Evolutionary conservation across 2,797 vertebrate species (phyloP).

Genomic region (Lepus townsendii): DNA sequence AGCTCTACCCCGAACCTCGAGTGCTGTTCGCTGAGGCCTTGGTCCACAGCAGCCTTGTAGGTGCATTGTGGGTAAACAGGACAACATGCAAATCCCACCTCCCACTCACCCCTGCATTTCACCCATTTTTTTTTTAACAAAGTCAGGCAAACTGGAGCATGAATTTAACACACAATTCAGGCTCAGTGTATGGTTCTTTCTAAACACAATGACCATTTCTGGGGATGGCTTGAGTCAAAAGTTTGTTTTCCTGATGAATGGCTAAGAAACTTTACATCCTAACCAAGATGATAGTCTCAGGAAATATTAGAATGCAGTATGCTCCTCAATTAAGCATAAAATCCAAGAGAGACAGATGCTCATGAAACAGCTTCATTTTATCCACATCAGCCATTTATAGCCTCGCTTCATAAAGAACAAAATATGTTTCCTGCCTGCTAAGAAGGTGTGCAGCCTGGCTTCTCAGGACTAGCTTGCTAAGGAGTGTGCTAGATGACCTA

Average conservation of each 20-base stretch:
- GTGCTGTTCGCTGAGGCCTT: not conserved
- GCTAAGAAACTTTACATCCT: not conserved
- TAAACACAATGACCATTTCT: not conserved
- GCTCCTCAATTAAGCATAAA: constrained; percentile 10
- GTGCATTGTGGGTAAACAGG: not conserved
- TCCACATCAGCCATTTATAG: not conserved
- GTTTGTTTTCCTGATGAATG: not conserved
- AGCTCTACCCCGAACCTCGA: not conserved
- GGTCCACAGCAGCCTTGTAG: not conserved
- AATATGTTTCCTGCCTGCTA: not conserved
- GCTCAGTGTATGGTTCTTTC: constrained; percentile 3
- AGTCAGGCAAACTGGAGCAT: not conserved
- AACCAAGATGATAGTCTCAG: not conserved
- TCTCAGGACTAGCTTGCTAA: not conserved
- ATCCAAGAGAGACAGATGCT: not conserved
- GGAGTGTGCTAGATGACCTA: not conserved
- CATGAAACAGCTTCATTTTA: not conserved
- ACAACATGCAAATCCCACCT: not conserved
- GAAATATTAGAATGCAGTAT: constrained; percentile 7
- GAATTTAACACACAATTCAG: not conserved
- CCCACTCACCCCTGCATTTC: not conserved
- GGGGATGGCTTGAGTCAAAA: constrained; percentile 36
- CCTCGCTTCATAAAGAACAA: constrained; percentile 34
- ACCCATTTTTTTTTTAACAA: not conserved
- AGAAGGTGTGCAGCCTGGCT: not conserved